Conservation (phyloP, 2,113 vertebrate genomes). For the Campylomormyrus tamandua region DNA sequence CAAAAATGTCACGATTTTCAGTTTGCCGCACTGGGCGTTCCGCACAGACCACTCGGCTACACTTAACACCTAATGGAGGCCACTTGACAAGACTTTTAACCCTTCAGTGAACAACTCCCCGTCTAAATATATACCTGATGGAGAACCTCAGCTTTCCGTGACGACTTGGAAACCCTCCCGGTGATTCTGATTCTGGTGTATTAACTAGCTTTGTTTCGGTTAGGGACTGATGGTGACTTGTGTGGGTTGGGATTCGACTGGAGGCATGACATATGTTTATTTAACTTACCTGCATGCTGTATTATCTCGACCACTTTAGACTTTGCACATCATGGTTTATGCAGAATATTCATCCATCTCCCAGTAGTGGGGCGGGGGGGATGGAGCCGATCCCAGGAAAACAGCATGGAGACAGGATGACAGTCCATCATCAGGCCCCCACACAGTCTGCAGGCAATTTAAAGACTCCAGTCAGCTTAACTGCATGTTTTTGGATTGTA, state of each 20-base stretch:
- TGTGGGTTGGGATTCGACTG: background rate
- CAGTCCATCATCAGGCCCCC: background rate
- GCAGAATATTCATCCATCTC: background rate
- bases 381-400: background rate
- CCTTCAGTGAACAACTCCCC: constrained; percentile 57
- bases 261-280: background rate
- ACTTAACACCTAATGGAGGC: constrained; percentile 92
- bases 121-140: constrained; percentile 28
- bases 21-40: constrained; percentile 51
- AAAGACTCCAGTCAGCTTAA: background rate
- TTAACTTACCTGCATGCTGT: background rate
- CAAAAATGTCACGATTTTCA: background rate
- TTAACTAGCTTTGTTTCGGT: background rate
- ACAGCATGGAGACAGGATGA: background rate
- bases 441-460: background rate
- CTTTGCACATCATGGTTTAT: background rate
- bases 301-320: background rate
- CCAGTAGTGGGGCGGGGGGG: background rate
- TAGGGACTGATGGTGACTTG: background rate
- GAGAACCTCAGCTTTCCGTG: constrained; percentile 20
- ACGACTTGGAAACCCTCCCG: constrained; percentile 20
- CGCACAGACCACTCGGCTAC: constrained; percentile 82
- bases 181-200: background rate
- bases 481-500: background rate
- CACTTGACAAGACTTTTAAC: constrained; percentile 90